Conservation (phyloP, 1,140 invertebrate genomes). For the Trachymyrmex septentrionalis region DNA sequence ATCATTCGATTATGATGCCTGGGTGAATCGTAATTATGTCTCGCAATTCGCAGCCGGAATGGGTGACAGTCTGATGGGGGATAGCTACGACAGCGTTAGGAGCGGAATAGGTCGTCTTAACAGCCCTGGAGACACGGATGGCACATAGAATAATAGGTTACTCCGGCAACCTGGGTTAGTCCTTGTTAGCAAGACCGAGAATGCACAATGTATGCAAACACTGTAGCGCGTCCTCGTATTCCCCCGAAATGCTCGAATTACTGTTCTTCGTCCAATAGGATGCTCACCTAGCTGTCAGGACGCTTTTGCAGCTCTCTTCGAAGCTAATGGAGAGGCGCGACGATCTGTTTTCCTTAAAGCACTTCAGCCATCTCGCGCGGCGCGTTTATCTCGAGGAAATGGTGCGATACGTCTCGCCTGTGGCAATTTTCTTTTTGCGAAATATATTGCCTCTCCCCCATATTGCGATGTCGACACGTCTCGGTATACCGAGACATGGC, state of each 20-base stretch:
- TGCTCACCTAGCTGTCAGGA: conserved; percentile 49
- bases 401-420: conserved; percentile 51
- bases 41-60: conserved; percentile 65
- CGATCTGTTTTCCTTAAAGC: conserved; percentile 63
- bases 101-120: conserved; percentile 78
- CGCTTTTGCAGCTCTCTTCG: conserved; percentile 55
- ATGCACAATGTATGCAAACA: conserved; percentile 82
- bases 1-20: conserved; percentile 77
- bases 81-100: conserved; percentile 68
- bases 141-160: conserved; percentile 81
- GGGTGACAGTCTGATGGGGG: conserved; percentile 62
- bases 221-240: conserved; percentile 73
- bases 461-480: conserved; percentile 27
- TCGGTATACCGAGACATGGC: conserved; percentile 26
- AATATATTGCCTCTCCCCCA: conserved; percentile 33
- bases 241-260: conserved; percentile 80
- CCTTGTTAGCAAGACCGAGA: conserved; percentile 78
- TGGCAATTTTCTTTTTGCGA: conserved; percentile 60
- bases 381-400: conserved; percentile 61
- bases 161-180: conserved; percentile 69
- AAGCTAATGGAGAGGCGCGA: conserved; percentile 55
- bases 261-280: conserved; percentile 71
- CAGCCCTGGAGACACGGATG: conserved; percentile 80
- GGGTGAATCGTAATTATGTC: conserved; percentile 78
- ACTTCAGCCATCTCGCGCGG: conserved; percentile 39